A percentile compares a stretch with the other conserved stretches of the same genome.
Evolutionary conservation across 2,888 invertebrate species (phyloP).

Genomic region (Spisula subtruncata): DNA sequence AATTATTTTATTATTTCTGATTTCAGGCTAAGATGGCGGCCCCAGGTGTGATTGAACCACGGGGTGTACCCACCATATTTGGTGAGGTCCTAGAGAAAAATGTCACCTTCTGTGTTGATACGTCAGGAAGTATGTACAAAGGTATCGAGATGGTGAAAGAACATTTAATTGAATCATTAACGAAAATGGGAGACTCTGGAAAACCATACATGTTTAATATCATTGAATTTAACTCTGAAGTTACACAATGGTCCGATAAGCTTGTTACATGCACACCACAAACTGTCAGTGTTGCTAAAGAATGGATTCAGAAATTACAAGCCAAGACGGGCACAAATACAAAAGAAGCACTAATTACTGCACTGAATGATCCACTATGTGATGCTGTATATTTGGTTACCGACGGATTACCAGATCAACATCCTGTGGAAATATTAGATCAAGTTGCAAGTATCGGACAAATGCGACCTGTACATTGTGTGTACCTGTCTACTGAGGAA

Average conservation of each 20-base stretch:
- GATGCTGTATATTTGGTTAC: constrained; percentile 86
- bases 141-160: constrained; percentile 86
- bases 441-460: constrained; percentile 79
- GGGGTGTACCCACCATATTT: constrained; percentile 84
- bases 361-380: constrained; percentile 83
- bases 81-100: constrained; percentile 84
- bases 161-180: constrained; percentile 84
- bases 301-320: constrained; percentile 85
- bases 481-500: constrained; percentile 83
- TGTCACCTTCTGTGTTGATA: constrained; percentile 87
- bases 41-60: constrained; percentile 61
- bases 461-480: constrained; percentile 85
- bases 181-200: constrained; percentile 79
- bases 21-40: constrained; percentile 56
- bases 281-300: constrained; percentile 85
- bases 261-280: constrained; percentile 86
- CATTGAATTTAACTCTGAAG: constrained; percentile 86
- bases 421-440: constrained; percentile 85
- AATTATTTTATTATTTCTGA: not conserved
- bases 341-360: constrained; percentile 85
- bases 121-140: constrained; percentile 87
- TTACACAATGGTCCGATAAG: constrained; percentile 87
- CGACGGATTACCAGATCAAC: constrained; percentile 87
- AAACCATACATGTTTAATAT: constrained; percentile 84
- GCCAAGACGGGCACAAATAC: constrained; percentile 87